A percentile compares a stretch with the other conserved stretches of the same genome.
Evolutionary conservation across 1,140 invertebrate genomes (phyloP).

Genomic region (Oncopeltus fasciatus): DNA sequence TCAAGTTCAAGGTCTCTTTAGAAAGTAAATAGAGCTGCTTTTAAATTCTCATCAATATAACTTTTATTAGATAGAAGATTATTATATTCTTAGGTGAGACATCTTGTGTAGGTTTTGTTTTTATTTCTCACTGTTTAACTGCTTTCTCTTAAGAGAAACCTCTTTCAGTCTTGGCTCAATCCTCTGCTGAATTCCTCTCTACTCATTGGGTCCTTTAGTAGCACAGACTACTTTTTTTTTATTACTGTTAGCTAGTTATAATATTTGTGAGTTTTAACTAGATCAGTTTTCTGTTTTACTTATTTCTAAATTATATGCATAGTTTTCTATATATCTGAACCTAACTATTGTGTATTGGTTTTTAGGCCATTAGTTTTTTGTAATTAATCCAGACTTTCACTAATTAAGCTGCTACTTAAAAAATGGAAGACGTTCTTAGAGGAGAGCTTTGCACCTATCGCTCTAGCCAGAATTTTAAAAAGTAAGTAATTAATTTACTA

Average conservation of each 20-base stretch:
- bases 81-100: too few relatives aligned
- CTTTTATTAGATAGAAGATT: too few relatives aligned
- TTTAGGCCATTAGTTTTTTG: neutral
- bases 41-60: too few relatives aligned
- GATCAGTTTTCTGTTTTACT: neutral
- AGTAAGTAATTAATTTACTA: slow-evolving; percentile 5
- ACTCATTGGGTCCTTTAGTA: neutral
- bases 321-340: neutral
- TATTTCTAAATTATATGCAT: neutral
- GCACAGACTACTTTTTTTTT: neutral
- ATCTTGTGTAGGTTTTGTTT: too few relatives aligned
- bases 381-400: neutral
- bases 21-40: too few relatives aligned
- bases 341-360: neutral
- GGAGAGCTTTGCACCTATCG: neutral
- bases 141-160: neutral
- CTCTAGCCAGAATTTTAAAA: slow-evolving; percentile 10
- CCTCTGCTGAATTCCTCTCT: too few relatives aligned
- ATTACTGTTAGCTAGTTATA: neutral
- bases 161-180: too few relatives aligned
- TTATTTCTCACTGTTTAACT: too few relatives aligned
- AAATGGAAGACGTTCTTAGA: neutral
- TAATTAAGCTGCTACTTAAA: neutral
- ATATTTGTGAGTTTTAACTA: neutral
- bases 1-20: too few relatives aligned